Base-by-base conservation (phyloP, 2,113 vertebrate genomes). In the Nibea coibor region DNA sequence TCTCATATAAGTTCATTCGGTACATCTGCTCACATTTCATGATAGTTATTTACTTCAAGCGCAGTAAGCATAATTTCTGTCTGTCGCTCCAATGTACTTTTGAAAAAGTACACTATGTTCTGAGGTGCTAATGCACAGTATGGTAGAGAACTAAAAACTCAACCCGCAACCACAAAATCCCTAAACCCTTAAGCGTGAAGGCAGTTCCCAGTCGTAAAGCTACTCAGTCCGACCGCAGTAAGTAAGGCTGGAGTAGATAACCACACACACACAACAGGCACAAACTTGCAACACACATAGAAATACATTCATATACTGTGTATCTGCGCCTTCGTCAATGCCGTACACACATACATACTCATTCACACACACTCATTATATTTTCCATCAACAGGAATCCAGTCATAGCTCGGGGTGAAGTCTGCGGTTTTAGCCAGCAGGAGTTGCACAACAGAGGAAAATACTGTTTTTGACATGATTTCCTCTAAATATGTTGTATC, bases 361-460 rank as follows among this genome's bases (percentile, higher is more conserved):
- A 48, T 70, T 51, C 39, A 56, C n/a, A 53, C 69, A 48, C 24
- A 15, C 22, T 35, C 17, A 28, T 80, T 51, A 28, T 9, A 22
- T 51, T 76, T 75, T 59, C 50, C 63, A 54, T 81, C 48, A 64
- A 1, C n/a, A 80, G 56, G 72, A 91, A 89, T 92, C 61, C 73
- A 68, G 57, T 10, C 62, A 12, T 9, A 31, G 63, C 78, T 77
- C 3, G 0, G 4, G 75, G 69, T 0, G 7, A 72, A 64, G 71
- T 80, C 75, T 87, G 77, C 2, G 45, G 22, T 42, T 73, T 54
- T n/a, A 63, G 20, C 70, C 15, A 11, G 15, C 3, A 4, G 26
- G 20, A 22, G 61, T 88, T 83, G 35, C 51, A 57, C 80, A 82
- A 87, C 15, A 14, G 19, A 72, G 31, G 11, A 39, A 54, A 63